phyloP scores from a whole-genome alignment of 2,797 vertebrate species.

The Botia almorhae region DNA sequence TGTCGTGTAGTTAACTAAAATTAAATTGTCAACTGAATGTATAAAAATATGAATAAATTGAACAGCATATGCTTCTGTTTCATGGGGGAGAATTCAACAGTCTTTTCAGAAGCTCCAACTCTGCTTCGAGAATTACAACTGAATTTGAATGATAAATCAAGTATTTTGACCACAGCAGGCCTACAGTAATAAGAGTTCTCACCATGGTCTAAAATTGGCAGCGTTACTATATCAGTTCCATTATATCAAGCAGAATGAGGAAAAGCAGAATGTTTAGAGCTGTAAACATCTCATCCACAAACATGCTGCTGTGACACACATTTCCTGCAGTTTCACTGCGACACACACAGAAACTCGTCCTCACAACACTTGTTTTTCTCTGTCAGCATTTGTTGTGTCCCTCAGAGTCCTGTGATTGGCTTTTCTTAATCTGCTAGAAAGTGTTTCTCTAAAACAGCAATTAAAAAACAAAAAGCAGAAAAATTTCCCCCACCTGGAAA shows the following conservation, averaged over 20 bases:
- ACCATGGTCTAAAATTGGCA: not conserved
- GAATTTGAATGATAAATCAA: conserved; percentile 33
- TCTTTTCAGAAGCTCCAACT: not conserved
- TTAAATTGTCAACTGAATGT: not conserved
- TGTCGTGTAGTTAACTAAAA: not conserved
- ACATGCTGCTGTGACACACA: not conserved
- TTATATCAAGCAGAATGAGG: conserved; percentile 33
- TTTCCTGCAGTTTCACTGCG: not conserved
- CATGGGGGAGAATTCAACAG: too few relatives aligned
- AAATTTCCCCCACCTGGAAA: not conserved
- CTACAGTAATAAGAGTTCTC: conserved; percentile 49
- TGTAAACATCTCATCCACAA: not conserved
- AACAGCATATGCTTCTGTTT: not conserved
- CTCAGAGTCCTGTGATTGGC: not conserved
- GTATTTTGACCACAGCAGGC: conserved; percentile 43
- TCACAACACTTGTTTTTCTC: too few relatives aligned
- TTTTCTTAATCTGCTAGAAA: not conserved
- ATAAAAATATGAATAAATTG: conserved; percentile 1
- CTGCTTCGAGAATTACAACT: conserved; percentile 31
- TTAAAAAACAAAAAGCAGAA: not conserved
- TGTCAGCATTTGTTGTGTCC: not conserved
- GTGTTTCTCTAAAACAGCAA: not conserved
- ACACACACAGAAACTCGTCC: not conserved
- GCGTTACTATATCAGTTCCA: conserved; percentile 21
- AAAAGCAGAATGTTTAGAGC: too few relatives aligned